A percentile compares a stretch with the other conserved stretches of the same genome.
Evolutionary conservation across 2,797 vertebrate species (phyloP).

Genomic region (Sebastes steindachneri): DNA sequence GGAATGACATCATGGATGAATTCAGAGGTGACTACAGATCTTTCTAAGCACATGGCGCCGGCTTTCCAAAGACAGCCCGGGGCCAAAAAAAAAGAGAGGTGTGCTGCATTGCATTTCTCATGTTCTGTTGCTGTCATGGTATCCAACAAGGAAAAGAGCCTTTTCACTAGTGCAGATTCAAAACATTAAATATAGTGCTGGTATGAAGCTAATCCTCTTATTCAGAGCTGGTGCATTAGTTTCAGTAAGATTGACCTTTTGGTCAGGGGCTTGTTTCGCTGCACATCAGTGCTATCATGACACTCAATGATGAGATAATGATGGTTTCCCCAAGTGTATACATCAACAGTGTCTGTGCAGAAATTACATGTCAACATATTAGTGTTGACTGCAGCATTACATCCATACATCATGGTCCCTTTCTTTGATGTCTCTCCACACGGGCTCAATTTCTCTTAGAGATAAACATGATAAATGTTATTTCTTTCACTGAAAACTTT

Average conservation of each 20-base stretch:
- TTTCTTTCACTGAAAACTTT: not conserved
- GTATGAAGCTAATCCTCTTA: not conserved
- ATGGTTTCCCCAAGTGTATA: not conserved
- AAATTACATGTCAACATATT: not conserved
- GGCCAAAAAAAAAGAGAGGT: not conserved
- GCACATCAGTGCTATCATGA: not conserved
- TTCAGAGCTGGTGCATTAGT: not conserved
- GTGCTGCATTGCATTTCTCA: not conserved
- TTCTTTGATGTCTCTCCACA: not conserved
- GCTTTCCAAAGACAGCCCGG: slow-evolving; percentile 18
- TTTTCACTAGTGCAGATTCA: not conserved
- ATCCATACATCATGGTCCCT: not conserved
- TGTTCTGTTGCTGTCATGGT: not conserved
- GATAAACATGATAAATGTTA: not conserved
- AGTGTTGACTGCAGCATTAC: not conserved
- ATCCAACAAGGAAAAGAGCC: not conserved
- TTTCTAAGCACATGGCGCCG: not conserved
- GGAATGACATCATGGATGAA: slow-evolving; percentile 49
- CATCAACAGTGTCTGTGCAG: not conserved
- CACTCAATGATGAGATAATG: not conserved
- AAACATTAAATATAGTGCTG: not conserved
- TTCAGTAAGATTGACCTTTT: not conserved
- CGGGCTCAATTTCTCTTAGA: not conserved
- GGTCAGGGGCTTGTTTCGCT: not conserved
- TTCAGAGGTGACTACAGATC: not conserved